A percentile compares a stretch with the other conserved stretches of the same genome.
Conservation (phyloP, 2,113 vertebrate species). For the Ginglymostoma cirratum region DNA sequence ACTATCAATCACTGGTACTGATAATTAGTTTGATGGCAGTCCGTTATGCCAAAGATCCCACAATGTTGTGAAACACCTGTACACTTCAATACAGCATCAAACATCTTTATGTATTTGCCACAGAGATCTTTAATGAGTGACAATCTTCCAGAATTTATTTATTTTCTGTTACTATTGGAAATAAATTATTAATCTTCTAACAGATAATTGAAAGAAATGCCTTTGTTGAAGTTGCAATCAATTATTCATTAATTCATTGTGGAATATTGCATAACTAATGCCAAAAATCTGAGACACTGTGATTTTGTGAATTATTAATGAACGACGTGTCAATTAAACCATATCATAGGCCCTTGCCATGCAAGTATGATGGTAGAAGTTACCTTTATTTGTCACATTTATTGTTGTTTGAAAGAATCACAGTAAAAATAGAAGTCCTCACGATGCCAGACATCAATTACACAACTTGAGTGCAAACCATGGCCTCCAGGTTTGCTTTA, state of each 20-base stretch:
- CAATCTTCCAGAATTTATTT: not conserved
- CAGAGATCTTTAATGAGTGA: not conserved
- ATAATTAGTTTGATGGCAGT: not conserved
- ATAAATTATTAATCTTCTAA: conserved; percentile 17
- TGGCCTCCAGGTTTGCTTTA: not conserved
- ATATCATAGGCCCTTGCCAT: not conserved
- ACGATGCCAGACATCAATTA: not conserved
- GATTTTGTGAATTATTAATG: conserved; percentile 14
- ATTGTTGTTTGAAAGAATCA: not conserved
- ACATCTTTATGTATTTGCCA: not conserved
- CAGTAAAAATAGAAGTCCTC: not conserved
- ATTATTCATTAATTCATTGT: conserved; percentile 25
- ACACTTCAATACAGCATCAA: not conserved
- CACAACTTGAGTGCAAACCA: not conserved
- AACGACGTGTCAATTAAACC: not conserved
- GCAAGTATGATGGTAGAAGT: not conserved
- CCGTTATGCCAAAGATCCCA: not conserved
- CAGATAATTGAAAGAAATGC: not conserved
- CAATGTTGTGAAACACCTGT: not conserved
- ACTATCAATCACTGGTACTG: not conserved
- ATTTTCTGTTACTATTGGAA: not conserved
- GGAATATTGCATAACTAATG: not conserved
- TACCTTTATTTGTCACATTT: not conserved
- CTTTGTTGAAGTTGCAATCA: not conserved
- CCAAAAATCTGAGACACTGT: not conserved